Conservation (phyloP, 2,113 vertebrate species). For the Excalfactoria chinensis region DNA sequence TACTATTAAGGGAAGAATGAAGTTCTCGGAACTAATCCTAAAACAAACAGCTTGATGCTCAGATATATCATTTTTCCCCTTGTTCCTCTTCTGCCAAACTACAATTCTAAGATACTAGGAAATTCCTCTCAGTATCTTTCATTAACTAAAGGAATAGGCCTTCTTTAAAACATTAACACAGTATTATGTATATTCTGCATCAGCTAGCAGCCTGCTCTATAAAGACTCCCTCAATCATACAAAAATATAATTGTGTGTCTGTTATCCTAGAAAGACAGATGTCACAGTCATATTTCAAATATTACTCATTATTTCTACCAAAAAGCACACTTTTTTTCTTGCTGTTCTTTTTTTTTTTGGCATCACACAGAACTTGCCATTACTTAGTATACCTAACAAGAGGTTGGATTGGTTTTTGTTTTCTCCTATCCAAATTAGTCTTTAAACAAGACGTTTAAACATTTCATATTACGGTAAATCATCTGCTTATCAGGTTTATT, state of each 20-base stretch:
- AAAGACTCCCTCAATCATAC: background rate
- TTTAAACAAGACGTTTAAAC: background rate
- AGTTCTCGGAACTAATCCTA: background rate
- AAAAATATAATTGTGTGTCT: background rate
- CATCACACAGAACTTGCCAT: background rate
- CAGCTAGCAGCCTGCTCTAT: background rate
- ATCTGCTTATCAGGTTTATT: background rate
- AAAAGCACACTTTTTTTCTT: background rate
- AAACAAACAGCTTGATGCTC: background rate
- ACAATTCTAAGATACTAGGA: background rate
- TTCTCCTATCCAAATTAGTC: background rate
- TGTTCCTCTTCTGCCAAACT: background rate
- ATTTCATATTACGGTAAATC: background rate
- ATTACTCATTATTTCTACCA: background rate
- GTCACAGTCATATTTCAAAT: background rate
- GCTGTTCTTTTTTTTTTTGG: background rate
- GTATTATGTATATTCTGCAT: background rate
- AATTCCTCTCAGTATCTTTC: background rate
- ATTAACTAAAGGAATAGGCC: background rate
- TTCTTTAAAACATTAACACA: background rate
- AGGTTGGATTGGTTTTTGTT: background rate
- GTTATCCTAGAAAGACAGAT: background rate
- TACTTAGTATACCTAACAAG: fast-evolving
- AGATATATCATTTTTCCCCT: background rate
- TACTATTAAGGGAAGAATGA: background rate